Base-by-base conservation (phyloP, 37 sponge, comb jelly and placozoan species). In the Theonella swinhoei region DNA sequence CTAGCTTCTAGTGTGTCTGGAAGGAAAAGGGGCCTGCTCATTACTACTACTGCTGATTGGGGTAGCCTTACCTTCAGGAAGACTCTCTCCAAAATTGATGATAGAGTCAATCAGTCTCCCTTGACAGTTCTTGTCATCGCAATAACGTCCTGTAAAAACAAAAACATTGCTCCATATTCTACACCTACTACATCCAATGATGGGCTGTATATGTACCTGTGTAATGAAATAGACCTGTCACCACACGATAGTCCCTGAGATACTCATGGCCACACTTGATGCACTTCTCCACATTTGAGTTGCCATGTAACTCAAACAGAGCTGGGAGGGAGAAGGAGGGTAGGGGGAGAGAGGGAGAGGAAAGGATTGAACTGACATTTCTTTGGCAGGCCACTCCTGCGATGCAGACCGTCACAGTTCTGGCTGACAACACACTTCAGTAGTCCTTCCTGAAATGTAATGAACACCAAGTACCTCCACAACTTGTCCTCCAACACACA, bases 21-120 rank as follows among this genome's bases (percentile, higher is more conserved):
- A 74, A 39, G 33, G 14, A 68, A 7, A 23, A 30, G 68, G 38
- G 14, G n/a, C n/a, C n/a, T n/a, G n/a, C n/a, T n/a, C n/a, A n/a
- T n/a, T n/a, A n/a, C n/a, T n/a, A n/a, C n/a, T n/a, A n/a, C n/a
- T n/a, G n/a, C n/a, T 42, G 20, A 35, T 28, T 5, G 17, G n/a
- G 14, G 25, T n/a, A 62, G 23, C 64, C 31, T 47, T 70, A 91
- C 91, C 87, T 66, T 85, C 74, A 29, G 94, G 94, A 3, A 93
- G 83, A 65, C 81, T 86, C 72, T 93, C 94, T 26, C 94, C 94
- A 90, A 93, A 93, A 54, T 93, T 86, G 42, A 93, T 79, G 24
- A 93, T 93, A 14, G 90, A 85, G 24, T 93, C 90, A 42, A 33
- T 54, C 36, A 93, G 71, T 20, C 41, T 39, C 0, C 87, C 89